Evolutionary conservation across 2,797 vertebrate species (phyloP), one percentile per base, ranked within the genome.

Genomic region (Intellagama lesueurii): DNA sequence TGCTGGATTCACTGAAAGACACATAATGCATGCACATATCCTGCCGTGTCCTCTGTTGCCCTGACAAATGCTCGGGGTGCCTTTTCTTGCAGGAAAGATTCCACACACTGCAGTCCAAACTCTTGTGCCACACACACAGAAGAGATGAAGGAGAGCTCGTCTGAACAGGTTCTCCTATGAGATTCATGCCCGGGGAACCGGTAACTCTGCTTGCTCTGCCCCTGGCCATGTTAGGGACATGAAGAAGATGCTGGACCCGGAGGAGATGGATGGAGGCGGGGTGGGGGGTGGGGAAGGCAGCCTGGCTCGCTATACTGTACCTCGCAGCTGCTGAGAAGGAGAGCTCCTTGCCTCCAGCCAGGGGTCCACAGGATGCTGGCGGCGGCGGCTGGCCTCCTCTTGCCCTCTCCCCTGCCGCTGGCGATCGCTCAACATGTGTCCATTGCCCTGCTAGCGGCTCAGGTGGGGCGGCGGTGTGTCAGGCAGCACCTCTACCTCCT

Each of bases 101-200:
- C 73, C 40, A 75, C 68, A 28, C 76, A 47, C 44, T 79, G 35
- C 44, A 49, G 52, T 66, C 17, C 28, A 47, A 86, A 90, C 40
- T 81, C 70, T 22, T 22, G 49, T 28, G 70, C 32, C 35, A 66
- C 11, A 40, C 52, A 72, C 35, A 16, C n/a, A 78, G 47, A 56
- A 14, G 40, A 44, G 3, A n/a, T 9, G 11, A 82, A 5, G 26
- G 40, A 28, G 82, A 75, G 32, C 32, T 40, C 44, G n/a, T 40
- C 8, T 49, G 64, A 52, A 86, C 3, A 28, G n/a, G 17, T 19
- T 26, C 70, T 49, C 5, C 72, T 49, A 2, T 30, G 35, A 64
- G 30, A 89, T 30, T 22, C 66, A 79, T 94, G 96, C 69, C 96
- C 97, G 26, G 97, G 66, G 11, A 22, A 19, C 28, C 30, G 16